Percentiles rank a stretch among this genome's conserved stretches.
phyloP scores from a whole-genome alignment of 2,797 vertebrate genomes.

The Pangasius sanitwongsei region DNA sequence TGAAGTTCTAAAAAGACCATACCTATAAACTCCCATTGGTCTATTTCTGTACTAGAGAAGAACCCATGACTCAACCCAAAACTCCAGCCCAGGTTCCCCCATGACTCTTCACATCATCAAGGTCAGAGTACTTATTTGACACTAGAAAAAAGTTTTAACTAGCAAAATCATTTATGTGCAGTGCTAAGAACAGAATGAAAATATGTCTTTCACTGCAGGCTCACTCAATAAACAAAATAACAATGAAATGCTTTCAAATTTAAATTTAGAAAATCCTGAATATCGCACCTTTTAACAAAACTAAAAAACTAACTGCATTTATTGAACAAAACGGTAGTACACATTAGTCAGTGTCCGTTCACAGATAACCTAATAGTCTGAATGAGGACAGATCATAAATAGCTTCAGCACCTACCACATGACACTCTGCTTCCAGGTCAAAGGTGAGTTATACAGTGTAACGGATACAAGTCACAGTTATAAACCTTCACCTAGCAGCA shows the following conservation, averaged over 20 bases:
- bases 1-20: background rate
- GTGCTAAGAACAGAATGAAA: background rate
- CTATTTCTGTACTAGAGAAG: conserved; percentile 10
- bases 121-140: background rate
- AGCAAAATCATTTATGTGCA: background rate
- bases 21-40: background rate
- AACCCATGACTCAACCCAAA: background rate
- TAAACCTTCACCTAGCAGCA: conserved; percentile 59
- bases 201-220: background rate
- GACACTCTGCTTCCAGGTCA: conserved; percentile 18
- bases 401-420: background rate
- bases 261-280: background rate
- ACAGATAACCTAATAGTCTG: conserved; percentile 8
- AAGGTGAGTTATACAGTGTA: background rate
- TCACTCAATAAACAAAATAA: background rate
- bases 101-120: background rate
- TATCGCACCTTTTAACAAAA: background rate
- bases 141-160: background rate
- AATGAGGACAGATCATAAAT: conserved; percentile 11
- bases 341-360: background rate
- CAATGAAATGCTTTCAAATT: background rate
- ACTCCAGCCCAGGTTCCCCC: background rate
- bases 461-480: conserved; percentile 35
- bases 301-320: background rate
- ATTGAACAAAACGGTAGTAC: background rate